Evolutionary conservation across 2,888 invertebrate species (phyloP).

Genomic region (Panopea generosa): DNA sequence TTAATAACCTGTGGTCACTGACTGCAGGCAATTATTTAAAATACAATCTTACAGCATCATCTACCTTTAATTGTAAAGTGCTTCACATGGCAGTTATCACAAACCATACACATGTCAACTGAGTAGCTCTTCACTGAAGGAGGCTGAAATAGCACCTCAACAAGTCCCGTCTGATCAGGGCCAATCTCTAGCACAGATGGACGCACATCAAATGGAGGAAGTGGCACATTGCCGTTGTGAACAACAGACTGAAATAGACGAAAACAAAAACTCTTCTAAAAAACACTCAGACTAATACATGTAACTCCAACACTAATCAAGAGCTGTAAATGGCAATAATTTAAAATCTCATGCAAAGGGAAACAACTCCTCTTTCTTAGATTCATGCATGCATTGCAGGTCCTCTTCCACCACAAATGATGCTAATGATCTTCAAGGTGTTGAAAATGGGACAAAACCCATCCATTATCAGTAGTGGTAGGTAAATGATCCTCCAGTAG

Average conservation of each 20-base stretch:
- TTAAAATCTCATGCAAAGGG: too few species aligned
- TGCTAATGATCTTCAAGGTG: too few species aligned
- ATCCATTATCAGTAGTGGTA: too few species aligned
- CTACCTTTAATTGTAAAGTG: conserved; percentile 82
- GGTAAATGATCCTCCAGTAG: too few species aligned
- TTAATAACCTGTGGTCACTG: too few species aligned
- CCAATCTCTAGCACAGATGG: conserved; percentile 83
- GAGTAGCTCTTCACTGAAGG: conserved; percentile 70
- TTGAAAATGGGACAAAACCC: too few species aligned
- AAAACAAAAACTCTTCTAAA: conserved; percentile 8
- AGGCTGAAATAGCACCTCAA: conserved; percentile 84
- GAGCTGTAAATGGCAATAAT: too few species aligned
- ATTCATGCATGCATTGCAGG: too few species aligned
- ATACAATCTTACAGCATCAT: too few species aligned
- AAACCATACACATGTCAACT: conserved; percentile 81
- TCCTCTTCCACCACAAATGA: too few species aligned
- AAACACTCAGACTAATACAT: neutral
- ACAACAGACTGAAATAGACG: conserved; percentile 71
- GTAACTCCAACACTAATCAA: neutral
- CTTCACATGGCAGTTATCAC: conserved; percentile 85
- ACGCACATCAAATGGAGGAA: conserved; percentile 83
- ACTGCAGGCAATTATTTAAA: too few species aligned
- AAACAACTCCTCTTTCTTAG: too few species aligned
- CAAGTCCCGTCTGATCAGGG: conserved; percentile 73
- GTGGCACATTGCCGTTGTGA: conserved; percentile 71